Evolutionary conservation across 1,140 invertebrate species (phyloP).

Genomic region (Drosophila grimshawi): DNA sequence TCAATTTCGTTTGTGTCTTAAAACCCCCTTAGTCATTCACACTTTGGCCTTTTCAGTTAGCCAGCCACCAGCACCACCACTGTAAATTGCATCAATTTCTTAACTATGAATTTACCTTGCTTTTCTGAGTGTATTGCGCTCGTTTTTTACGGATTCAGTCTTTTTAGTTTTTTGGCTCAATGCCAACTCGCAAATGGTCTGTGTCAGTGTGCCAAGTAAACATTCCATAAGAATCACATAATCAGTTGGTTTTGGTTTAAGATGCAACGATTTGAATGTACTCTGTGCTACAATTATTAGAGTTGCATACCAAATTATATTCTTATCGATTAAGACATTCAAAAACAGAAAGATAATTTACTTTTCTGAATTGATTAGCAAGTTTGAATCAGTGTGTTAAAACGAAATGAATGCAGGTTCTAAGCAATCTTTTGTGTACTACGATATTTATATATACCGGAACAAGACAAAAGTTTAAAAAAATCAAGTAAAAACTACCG

Average conservation of each 20-base stretch:
- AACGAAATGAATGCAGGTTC: too few species aligned
- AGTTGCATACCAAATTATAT: background rate
- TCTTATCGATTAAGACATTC: too few species aligned
- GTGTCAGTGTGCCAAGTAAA: constrained; percentile 42
- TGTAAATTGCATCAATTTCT: constrained; percentile 16
- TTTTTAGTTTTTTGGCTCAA: constrained; percentile 34
- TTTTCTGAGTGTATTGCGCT: background rate
- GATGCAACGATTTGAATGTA: background rate
- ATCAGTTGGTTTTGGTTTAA: background rate
- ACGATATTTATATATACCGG: too few species aligned
- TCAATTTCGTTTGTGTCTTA: constrained; percentile 16
- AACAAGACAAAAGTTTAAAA: too few species aligned
- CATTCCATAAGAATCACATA: constrained; percentile 17
- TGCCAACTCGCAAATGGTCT: constrained; percentile 48
- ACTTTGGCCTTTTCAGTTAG: constrained; percentile 20
- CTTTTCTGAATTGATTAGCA: too few species aligned
- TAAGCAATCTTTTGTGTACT: too few species aligned
- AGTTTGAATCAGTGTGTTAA: too few species aligned
- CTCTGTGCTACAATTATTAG: background rate
- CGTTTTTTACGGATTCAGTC: background rate
- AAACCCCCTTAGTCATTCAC: constrained; percentile 1
- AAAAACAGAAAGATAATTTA: too few species aligned
- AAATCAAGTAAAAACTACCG: too few species aligned
- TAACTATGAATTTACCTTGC: constrained; percentile 5
- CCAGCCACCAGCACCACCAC: constrained; percentile 3